Percentiles rank a stretch among this genome's conserved stretches.
phyloP scores from a whole-genome alignment of 2,888 invertebrate species.

The Agriopis marginaria region DNA sequence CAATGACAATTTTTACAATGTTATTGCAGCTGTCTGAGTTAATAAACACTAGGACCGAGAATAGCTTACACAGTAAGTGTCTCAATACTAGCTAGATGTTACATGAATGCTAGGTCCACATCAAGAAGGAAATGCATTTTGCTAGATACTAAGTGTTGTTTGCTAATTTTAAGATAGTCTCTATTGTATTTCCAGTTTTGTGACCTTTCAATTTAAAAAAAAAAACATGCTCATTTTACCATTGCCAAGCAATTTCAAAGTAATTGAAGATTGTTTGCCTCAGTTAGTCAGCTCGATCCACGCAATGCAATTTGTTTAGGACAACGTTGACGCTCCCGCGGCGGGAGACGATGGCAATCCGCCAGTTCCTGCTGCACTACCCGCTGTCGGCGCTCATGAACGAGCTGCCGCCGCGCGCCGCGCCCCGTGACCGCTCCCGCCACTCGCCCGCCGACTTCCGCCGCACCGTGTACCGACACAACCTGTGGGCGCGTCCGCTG shows the following conservation, averaged over 20 bases:
- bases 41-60: no score
- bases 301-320: conserved; percentile 69
- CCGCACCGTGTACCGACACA: conserved; percentile 91
- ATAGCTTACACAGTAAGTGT: no score
- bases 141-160: no score
- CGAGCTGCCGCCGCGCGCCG: conserved; percentile 52
- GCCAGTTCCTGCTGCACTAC: conserved; percentile 84
- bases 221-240: neutral
- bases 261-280: neutral
- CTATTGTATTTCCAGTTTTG: no score
- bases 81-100: no score
- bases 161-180: no score
- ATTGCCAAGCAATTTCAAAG: neutral
- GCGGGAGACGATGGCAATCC: conserved; percentile 86
- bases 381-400: conserved; percentile 65
- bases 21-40: no score
- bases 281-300: neutral
- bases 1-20: no score
- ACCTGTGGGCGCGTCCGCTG: conserved; percentile 91
- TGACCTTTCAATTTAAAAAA: no score
- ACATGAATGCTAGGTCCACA: no score
- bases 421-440: conserved; percentile 56
- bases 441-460: conserved; percentile 84
- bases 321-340: conserved; percentile 89
- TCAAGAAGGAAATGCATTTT: no score